These are phyloP conservation scores for Cosmia trapezina DNA, from an alignment of 2,888 invertebrate species.

Conservation along the genomic window DNA sequence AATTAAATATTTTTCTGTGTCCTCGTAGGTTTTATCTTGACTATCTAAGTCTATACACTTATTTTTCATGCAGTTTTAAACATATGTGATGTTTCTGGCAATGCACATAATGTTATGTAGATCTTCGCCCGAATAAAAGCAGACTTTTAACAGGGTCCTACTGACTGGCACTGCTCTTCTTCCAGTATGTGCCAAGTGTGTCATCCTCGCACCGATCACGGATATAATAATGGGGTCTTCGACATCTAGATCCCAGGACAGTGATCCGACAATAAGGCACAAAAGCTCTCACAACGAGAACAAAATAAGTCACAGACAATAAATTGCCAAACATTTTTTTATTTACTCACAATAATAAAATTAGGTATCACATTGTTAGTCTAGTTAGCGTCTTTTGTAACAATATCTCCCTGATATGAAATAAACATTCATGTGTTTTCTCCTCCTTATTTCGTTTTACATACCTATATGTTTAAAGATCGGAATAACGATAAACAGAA, in stretches of 20 bases:
- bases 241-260: slow-evolving; percentile 4
- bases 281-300: slow-evolving; percentile 13
- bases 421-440: slow-evolving; percentile 25
- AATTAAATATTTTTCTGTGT: no score
- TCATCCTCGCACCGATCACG: neutral
- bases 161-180: neutral
- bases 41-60: no score
- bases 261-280: slow-evolving; percentile 4
- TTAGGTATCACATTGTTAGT: slow-evolving; percentile 38
- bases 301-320: slow-evolving; percentile 18
- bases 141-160: no score
- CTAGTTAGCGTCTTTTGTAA: slow-evolving; percentile 22
- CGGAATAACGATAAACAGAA: slow-evolving; percentile 55
- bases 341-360: slow-evolving; percentile 29
- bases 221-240: slow-evolving; percentile 9
- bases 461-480: slow-evolving; percentile 59
- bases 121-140: no score
- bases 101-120: no score
- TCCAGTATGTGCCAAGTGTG: neutral
- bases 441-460: slow-evolving; percentile 42
- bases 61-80: no score
- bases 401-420: slow-evolving; percentile 11
- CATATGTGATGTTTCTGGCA: no score
- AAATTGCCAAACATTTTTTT: slow-evolving; percentile 8
- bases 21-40: no score